phyloP scores from a whole-genome alignment of 2,797 vertebrate species.

The Synanceia verrucosa region DNA sequence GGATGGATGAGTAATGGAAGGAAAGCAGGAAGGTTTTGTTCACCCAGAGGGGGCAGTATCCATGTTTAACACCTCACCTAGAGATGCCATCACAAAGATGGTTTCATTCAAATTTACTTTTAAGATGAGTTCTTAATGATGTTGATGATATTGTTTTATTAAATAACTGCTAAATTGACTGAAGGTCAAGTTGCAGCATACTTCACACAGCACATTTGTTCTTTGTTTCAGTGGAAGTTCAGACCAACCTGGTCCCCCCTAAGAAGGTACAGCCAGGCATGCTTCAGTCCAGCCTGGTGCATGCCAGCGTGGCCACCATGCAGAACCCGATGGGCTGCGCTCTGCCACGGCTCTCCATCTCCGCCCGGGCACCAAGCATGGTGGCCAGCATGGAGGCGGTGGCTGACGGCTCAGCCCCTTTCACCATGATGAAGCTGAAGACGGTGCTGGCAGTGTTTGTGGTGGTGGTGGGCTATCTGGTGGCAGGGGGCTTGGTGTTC shows the following conservation, averaged over 20 bases:
- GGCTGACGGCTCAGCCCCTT: slow-evolving; percentile 82
- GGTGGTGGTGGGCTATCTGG: slow-evolving; percentile 93
- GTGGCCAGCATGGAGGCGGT: slow-evolving; percentile 89
- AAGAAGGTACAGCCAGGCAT: slow-evolving; percentile 83
- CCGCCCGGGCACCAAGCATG: slow-evolving; percentile 85
- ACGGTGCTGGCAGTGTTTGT: slow-evolving; percentile 94
- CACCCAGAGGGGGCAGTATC: too few species aligned
- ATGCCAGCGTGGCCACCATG: slow-evolving; percentile 85
- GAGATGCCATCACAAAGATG: too few species aligned
- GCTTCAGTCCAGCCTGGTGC: slow-evolving; percentile 83
- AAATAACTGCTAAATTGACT: neutral
- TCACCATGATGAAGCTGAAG: slow-evolving; percentile 97
- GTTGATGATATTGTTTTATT: too few species aligned
- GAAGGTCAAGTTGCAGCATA: neutral
- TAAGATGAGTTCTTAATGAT: too few species aligned
- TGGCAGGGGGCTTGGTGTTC: slow-evolving; percentile 91
- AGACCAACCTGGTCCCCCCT: slow-evolving; percentile 79
- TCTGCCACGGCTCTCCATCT: slow-evolving; percentile 81
- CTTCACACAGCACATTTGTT: neutral
- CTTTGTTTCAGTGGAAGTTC: slow-evolving; percentile 80
- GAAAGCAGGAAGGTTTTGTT: too few species aligned
- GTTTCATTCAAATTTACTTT: too few species aligned
- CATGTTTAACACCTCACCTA: too few species aligned
- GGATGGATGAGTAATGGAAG: too few species aligned
- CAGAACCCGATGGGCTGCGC: slow-evolving; percentile 86